Percentiles rank a stretch among this genome's conserved stretches.
Conservation (phyloP, 2,888 invertebrate species). For the Vannuccia rotundouncinata region DNA sequence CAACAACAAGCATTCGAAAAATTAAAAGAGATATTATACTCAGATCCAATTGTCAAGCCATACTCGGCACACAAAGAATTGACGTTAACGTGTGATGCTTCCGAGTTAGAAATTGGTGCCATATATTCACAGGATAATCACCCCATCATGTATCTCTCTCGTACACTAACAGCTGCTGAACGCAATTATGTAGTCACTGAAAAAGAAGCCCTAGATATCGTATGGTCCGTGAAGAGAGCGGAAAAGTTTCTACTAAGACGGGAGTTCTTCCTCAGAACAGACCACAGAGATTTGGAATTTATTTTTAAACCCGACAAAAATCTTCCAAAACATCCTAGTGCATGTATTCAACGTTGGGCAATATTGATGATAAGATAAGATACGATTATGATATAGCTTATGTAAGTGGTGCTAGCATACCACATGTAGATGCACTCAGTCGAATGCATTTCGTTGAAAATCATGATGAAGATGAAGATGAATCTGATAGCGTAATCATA, state of each 20-base stretch:
- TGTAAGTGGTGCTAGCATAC: neutral
- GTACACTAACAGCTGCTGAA: neutral
- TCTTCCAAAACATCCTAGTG: neutral
- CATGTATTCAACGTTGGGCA: neutral
- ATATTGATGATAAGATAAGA: neutral
- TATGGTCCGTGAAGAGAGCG: neutral
- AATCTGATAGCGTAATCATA: neutral
- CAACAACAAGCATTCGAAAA: too few species aligned
- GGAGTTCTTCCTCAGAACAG: neutral
- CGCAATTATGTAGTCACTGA: neutral
- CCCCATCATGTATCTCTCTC: neutral
- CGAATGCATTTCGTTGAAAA: neutral
- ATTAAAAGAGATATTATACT: too few species aligned
- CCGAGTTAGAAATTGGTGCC: too few species aligned
- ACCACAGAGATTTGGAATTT: neutral
- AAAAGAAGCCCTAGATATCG: neutral
- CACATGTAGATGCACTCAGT: conserved; percentile 1
- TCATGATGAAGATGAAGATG: neutral
- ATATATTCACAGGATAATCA: too few species aligned
- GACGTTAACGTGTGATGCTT: too few species aligned
- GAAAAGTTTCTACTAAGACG: neutral
- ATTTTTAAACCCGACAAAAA: neutral
- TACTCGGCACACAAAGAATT: too few species aligned
- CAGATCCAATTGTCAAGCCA: too few species aligned
- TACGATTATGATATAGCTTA: neutral